phyloP scores from a whole-genome alignment of 2,888 invertebrate species.

The Nephrotoma flavescens region DNA sequence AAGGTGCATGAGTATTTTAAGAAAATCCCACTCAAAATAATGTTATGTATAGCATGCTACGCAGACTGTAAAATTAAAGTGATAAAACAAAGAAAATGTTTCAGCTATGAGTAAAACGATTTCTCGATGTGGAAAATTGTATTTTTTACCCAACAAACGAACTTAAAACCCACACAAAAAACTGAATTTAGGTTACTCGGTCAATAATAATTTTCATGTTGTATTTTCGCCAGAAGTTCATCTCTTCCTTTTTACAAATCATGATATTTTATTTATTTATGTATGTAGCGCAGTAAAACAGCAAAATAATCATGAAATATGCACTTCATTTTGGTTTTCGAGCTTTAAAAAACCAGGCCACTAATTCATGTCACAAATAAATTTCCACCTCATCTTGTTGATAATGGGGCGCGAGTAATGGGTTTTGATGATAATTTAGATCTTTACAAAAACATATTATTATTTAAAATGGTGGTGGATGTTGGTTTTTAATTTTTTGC shows the following conservation, averaged over 20 bases:
- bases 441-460: neutral
- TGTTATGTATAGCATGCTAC: neutral
- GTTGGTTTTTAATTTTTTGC: no score
- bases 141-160: neutral
- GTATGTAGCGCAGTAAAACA: neutral
- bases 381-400: neutral
- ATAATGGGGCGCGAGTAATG: neutral
- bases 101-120: neutral
- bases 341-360: no score
- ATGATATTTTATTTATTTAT: no score
- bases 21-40: neutral
- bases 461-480: no score
- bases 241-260: neutral
- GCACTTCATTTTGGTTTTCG: neutral
- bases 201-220: neutral
- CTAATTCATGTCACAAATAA: no score
- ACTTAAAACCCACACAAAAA: neutral
- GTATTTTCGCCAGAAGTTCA: neutral
- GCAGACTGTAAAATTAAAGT: neutral
- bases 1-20: neutral
- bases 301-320: neutral
- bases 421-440: neutral
- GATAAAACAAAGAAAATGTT: neutral
- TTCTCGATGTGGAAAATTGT: neutral
- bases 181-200: neutral